Conservation (phyloP, 2,113 vertebrate genomes). For the Dendrocopos noguchii region DNA sequence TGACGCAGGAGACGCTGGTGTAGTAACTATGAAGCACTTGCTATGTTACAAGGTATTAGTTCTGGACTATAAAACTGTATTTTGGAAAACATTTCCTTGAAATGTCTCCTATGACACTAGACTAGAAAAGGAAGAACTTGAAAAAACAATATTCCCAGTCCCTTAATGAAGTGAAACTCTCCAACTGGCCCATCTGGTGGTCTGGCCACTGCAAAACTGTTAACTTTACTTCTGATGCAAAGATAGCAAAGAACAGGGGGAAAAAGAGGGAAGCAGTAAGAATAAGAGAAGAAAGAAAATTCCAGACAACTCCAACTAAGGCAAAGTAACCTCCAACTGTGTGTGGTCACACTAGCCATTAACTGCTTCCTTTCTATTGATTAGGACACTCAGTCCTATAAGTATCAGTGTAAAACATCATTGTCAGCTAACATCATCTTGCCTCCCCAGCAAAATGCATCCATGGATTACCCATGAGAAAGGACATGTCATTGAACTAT, state of each 20-base stretch:
- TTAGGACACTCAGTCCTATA: neutral
- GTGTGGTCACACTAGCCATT: neutral
- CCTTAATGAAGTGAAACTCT: neutral
- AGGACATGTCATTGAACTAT: neutral
- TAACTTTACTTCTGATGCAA: neutral
- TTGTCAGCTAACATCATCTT: neutral
- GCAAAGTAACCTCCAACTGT: neutral
- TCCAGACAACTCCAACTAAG: neutral
- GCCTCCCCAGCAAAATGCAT: neutral
- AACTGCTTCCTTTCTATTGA: neutral
- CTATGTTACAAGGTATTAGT: neutral
- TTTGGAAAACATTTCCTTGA: constrained; percentile 26
- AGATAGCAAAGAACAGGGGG: neutral
- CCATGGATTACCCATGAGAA: neutral
- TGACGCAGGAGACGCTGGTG: neutral
- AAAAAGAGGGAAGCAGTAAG: neutral
- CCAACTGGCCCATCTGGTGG: neutral
- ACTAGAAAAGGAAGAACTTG: neutral
- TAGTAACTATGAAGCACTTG: neutral
- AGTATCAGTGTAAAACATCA: neutral
- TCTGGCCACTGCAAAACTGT: neutral
- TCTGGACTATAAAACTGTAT: constrained; percentile 2
- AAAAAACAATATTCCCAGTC: neutral
- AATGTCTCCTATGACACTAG: neutral
- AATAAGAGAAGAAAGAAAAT: neutral